Base-by-base conservation (phyloP, 2,797 vertebrate species). In the Falco berigora region DNA sequence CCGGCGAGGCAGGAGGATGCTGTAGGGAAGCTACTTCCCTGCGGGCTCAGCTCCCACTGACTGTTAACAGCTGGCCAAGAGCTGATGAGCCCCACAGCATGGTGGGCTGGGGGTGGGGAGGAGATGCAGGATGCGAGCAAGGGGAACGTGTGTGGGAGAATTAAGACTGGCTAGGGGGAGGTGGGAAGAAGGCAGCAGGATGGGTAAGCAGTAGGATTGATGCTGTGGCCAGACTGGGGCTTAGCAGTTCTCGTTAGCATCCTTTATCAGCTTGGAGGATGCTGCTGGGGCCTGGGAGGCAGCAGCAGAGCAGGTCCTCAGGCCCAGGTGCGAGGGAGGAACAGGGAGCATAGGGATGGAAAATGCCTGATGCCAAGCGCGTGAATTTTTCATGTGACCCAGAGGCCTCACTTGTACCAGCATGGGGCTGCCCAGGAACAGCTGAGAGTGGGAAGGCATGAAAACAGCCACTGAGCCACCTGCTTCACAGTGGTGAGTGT, bases 351-450 rank as follows among this genome's bases (percentile, higher is more conserved):
- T 0, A 2, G 72, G 38, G 63, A 76, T 76, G 87, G 91, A 80
- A 94, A 90, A 79, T 0, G 62, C 62, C 77, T 59, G 68, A 34
- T 92, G 80, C 88, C 78, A 93, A 77, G 53, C 0, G 3, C 1
- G 6, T 94, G 90, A 94, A 95, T 95, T 96, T 97, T 96, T 94
- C 74, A 84, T 95, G 74, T 86, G 94, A 94, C 80, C 86, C 11
- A 2, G 59, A 72, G 90, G 82, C 88, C 88, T 90, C 13, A 1
- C 85, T 92, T 6, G 3, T 52, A 64, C 86, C 71, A 71, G 90
- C 90, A 27, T 56, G 88, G 94, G 92, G 85, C 95, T 95, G 67
- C 53, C 88, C 13, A 16, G 82, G 59, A 83, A 68, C 84, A 75
- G 85, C 75, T 87, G 77, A 96, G 93, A 91, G 92, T 56, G 82